Evolutionary conservation across 2,113 vertebrate species (phyloP).

Genomic region (Colinus virginianus): DNA sequence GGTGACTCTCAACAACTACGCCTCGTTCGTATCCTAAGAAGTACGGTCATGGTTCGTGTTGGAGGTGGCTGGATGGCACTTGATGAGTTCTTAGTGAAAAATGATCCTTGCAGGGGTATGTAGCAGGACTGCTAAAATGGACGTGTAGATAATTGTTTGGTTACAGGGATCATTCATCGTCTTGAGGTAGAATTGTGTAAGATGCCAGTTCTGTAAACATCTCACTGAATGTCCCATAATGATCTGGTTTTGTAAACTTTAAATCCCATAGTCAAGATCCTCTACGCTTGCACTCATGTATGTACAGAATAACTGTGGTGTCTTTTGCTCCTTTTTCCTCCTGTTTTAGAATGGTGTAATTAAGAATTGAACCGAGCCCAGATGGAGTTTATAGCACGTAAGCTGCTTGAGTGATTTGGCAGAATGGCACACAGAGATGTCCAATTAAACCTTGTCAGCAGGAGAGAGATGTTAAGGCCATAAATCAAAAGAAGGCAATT

Average conservation of each 20-base stretch:
- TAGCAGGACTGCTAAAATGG: constrained; percentile 24
- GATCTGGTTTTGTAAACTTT: constrained; percentile 38
- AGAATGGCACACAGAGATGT: neutral
- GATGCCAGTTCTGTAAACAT: constrained; percentile 39
- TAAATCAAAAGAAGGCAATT: constrained; percentile 17
- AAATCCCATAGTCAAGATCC: constrained; percentile 22
- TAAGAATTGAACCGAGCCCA: neutral
- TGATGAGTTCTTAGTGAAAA: constrained; percentile 98
- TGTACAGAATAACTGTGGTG: constrained; percentile 28
- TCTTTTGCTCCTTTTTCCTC: neutral
- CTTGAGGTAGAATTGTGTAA: neutral
- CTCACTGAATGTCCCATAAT: constrained; percentile 21
- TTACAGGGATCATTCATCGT: constrained; percentile 19
- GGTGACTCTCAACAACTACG: constrained; percentile 97
- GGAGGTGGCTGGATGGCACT: constrained; percentile 99
- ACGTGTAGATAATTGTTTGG: neutral
- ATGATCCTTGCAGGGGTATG: constrained; percentile 97
- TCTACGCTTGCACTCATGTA: constrained; percentile 8
- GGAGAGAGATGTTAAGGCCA: neutral
- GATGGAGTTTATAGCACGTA: neutral
- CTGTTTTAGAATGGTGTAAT: neutral
- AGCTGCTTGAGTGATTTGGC: constrained; percentile 16
- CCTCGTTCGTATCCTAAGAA: constrained; percentile 94
- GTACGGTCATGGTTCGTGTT: constrained; percentile 98
- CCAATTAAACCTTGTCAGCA: neutral